Conservation (phyloP, 2,113 vertebrate genomes). For the Junco hyemalis region DNA sequence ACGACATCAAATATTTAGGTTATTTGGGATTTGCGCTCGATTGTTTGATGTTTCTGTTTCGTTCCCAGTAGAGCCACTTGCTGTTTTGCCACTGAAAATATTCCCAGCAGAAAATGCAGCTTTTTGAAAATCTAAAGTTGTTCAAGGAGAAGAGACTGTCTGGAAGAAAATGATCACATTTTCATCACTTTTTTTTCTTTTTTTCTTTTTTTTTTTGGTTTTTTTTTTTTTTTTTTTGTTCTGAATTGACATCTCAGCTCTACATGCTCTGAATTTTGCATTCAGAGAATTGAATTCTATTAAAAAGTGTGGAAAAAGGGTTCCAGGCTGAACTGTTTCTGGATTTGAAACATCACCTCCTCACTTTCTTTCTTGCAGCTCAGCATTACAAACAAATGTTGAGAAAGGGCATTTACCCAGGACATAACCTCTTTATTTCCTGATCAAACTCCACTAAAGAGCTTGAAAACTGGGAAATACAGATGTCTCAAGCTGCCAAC, state of each 20-base stretch:
- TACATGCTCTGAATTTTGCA: not conserved
- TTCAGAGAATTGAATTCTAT: not conserved
- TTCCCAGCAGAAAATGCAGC: constrained; percentile 39
- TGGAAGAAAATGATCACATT: not conserved
- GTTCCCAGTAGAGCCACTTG: constrained; percentile 2
- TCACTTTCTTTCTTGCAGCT: not conserved
- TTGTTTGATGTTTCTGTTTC: constrained; percentile 56
- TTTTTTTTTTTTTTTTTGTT: not conserved
- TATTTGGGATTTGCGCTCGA: constrained; percentile 40
- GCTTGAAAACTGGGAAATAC: not conserved
- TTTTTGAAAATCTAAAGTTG: not conserved
- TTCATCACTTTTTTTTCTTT: not conserved
- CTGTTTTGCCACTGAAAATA: constrained; percentile 30
- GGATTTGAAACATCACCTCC: not conserved
- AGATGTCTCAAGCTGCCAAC: constrained; percentile 33
- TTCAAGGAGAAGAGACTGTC: constrained; percentile 7
- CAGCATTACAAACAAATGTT: not conserved
- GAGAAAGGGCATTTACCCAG: not conserved
- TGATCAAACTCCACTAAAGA: not conserved
- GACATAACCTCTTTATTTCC: not conserved
- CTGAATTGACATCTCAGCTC: not conserved
- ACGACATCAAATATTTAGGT: constrained; percentile 64
- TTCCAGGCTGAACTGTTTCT: not conserved
- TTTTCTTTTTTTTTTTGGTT: not conserved
- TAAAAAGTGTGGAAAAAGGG: not conserved